These are phyloP conservation scores for Drosophila multiciliata DNA, from an alignment of 2,888 invertebrate genomes.

Conservation along the genomic window DNA sequence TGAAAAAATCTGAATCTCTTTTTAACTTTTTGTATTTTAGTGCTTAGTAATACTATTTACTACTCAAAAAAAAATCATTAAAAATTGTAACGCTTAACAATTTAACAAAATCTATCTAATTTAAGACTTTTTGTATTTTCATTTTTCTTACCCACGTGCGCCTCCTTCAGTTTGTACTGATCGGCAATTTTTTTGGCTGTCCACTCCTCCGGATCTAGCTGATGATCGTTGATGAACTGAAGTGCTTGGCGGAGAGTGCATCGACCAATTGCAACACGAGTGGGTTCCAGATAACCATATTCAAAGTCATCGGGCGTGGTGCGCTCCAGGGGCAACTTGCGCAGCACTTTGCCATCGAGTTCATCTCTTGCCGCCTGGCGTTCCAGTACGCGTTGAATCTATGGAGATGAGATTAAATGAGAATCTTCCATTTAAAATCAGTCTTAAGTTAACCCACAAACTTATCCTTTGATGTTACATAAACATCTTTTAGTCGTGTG, in stretches of 20 bases:
- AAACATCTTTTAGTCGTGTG: conserved; percentile 89
- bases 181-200: conserved; percentile 88
- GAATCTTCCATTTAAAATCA: not conserved
- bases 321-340: conserved; percentile 88
- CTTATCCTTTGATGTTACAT: conserved; percentile 88
- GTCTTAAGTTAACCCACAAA: conserved; percentile 85
- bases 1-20: not conserved
- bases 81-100: not conserved
- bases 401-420: not conserved
- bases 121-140: not conserved
- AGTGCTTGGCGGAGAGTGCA: conserved; percentile 88
- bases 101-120: not conserved
- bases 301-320: conserved; percentile 86
- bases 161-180: conserved; percentile 89
- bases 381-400: conserved; percentile 79
- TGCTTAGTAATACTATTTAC: not conserved
- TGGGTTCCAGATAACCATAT: conserved; percentile 90
- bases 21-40: not conserved
- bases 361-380: conserved; percentile 57
- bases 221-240: conserved; percentile 88
- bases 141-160: conserved; percentile 86
- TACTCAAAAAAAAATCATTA: not conserved
- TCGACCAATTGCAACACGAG: conserved; percentile 87
- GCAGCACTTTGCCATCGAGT: conserved; percentile 69
- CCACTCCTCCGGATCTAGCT: conserved; percentile 87